Percentiles rank a stretch among this genome's conserved stretches.
Evolutionary conservation across 1,140 invertebrate species (phyloP).

Genomic region (Meloidogyne floridensis): DNA sequence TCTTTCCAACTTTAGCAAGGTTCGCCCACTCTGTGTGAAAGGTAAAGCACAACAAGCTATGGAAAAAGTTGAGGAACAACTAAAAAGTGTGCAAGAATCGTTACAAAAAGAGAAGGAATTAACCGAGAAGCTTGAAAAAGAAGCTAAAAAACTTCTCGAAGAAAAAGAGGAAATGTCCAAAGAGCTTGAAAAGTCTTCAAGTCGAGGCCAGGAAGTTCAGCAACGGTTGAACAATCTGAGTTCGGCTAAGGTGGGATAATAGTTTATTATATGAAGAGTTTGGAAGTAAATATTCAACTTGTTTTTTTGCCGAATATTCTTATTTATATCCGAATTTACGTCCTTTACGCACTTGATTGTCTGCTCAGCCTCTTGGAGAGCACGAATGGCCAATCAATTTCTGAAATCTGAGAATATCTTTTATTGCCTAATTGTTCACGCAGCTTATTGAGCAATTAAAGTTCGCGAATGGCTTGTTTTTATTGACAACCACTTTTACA

Average conservation of each 20-base stretch:
- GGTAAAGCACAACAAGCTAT: constrained; percentile 74
- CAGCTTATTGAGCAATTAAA: neutral
- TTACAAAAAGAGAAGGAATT: constrained; percentile 84
- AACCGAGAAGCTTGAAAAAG: constrained; percentile 97
- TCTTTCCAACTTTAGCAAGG: constrained; percentile 1
- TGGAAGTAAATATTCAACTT: neutral
- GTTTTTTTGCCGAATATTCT: neutral
- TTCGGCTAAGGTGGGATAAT: constrained; percentile 31
- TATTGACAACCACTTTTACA: neutral
- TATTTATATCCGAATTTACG: neutral
- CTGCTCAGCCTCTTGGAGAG: neutral
- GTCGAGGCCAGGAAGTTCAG: constrained; percentile 41
- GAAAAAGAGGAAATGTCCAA: constrained; percentile 71
- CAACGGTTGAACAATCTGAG: constrained; percentile 38
- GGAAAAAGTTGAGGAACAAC: constrained; percentile 92
- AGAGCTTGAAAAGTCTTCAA: constrained; percentile 39
- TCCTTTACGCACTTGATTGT: neutral
- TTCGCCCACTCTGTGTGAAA: constrained; percentile 45
- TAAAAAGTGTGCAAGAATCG: constrained; percentile 80
- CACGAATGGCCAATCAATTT: neutral
- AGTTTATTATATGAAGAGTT: neutral
- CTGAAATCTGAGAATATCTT: constrained; percentile 7
- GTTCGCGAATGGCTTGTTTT: constrained; percentile 10
- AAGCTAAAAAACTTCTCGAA: constrained; percentile 88
- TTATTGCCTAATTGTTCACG: neutral